Evolutionary conservation across 2,888 invertebrate species (phyloP).

Genomic region (Corbicula japonica): DNA sequence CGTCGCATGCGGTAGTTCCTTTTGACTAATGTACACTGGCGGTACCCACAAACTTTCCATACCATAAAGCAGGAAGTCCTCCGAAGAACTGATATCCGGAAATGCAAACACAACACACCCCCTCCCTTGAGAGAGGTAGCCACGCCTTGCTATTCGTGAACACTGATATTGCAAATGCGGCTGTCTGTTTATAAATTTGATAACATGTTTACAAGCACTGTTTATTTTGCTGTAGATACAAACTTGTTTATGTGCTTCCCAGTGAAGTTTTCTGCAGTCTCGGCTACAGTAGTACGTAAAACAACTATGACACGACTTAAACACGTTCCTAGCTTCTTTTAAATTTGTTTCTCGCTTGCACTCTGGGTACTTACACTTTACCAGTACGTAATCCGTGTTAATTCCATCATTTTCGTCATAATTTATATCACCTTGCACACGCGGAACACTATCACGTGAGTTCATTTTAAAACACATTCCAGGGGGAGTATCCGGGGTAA

Average conservation of each 20-base stretch:
- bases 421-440: constrained; percentile 26
- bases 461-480: constrained; percentile 31
- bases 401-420: constrained; percentile 30
- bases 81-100: constrained; percentile 94
- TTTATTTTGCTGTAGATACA: constrained; percentile 97
- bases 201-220: constrained; percentile 92
- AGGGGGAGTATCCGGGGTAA: constrained; percentile 60
- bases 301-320: constrained; percentile 98
- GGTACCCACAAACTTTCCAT: constrained; percentile 92
- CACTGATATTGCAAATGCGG: constrained; percentile 89
- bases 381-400: constrained; percentile 62
- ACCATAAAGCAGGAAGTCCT: constrained; percentile 92
- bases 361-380: constrained; percentile 81
- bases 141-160: constrained; percentile 94
- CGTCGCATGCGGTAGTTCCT: constrained; percentile 94
- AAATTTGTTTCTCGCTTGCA: constrained; percentile 86
- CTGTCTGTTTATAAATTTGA: constrained; percentile 87
- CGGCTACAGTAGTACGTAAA: constrained; percentile 97
- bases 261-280: constrained; percentile 95
- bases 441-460: constrained; percentile 18
- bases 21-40: constrained; percentile 94
- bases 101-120: constrained; percentile 97
- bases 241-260: constrained; percentile 95
- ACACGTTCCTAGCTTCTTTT: constrained; percentile 93
- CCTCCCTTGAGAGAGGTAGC: constrained; percentile 93